A percentile compares a stretch with the other conserved stretches of the same genome.
Evolutionary conservation across 2,113 vertebrate genomes (phyloP).

Genomic region (Odontesthes bonariensis): DNA sequence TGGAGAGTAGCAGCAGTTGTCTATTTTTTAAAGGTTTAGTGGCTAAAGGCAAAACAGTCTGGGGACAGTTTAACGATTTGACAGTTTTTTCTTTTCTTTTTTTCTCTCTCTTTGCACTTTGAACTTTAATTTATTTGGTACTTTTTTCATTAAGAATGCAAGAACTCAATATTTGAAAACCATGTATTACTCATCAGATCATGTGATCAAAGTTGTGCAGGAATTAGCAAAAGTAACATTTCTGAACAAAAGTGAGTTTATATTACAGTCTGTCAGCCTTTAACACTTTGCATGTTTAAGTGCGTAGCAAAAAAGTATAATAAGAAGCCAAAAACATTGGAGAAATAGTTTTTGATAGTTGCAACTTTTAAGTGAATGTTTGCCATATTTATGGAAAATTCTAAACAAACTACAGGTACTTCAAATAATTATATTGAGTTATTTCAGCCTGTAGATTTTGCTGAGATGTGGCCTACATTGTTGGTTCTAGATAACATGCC

Average conservation of each 20-base stretch:
- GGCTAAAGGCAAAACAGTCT: not conserved
- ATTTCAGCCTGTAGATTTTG: not conserved
- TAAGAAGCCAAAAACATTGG: not conserved
- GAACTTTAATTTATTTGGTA: slow-evolving; percentile 20
- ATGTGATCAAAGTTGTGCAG: not conserved
- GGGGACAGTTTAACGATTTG: not conserved
- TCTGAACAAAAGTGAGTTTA: not conserved
- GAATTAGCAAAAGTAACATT: not conserved
- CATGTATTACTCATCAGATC: not conserved
- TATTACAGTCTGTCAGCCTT: not conserved
- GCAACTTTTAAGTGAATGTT: not conserved
- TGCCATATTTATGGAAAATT: not conserved
- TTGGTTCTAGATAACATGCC: not conserved
- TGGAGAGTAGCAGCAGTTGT: slow-evolving; percentile 11
- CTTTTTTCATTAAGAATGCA: not conserved
- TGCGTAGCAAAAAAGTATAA: not conserved
- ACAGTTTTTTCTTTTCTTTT: not conserved
- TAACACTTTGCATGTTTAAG: not conserved
- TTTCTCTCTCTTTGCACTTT: slow-evolving; percentile 33
- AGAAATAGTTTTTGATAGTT: not conserved
- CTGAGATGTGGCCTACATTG: not conserved
- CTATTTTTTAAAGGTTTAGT: not conserved
- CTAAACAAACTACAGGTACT: not conserved
- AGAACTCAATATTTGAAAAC: not conserved
- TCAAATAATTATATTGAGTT: not conserved